Base-by-base conservation (phyloP, 2,888 invertebrate genomes). In the Eurois occulta region DNA sequence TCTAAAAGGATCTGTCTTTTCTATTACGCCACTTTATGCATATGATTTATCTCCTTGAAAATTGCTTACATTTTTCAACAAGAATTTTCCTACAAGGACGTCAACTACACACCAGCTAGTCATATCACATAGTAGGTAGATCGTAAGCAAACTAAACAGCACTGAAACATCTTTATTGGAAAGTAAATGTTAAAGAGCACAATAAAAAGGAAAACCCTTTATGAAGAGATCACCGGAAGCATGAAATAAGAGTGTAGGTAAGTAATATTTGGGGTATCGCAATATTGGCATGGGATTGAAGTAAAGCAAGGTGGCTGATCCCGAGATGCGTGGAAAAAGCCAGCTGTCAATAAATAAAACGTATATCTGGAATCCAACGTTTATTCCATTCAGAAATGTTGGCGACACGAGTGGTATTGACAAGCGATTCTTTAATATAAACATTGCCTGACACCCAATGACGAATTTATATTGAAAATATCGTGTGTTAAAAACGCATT, bases 301-400 rank as follows among this genome's bases (percentile, higher is more conserved):
- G 75, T 76, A 83, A 88, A 85, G 81, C 87, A 86, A 86, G 86
- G 85, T 85, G 77, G 78, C 73, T 88, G 83, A 87, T 86, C 75
- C 80, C 71, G 70, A 78, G 87, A 80, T 76, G 78, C 78, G 80
- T 79, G 66, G 79, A 80, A 77, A 87, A 88, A 87, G 86, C 85
- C 84, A 87, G 81, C 85, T 88, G 87, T 88, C 88, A 88, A 90
- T 89, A 90, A 88, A 90, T 89, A 87, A 87, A 87, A 86, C 81
- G 83, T 89, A 84, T 87, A 83, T 86, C 84, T 77, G 79, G 76
- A 86, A 83, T 81, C 80, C 86, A 84, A 77, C 86, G 84, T 87
- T 87, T 85, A 84, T 86, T 84, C 77, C 78, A 78, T 75, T 75
- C 78, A 83, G 78, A 64, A 83, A 72, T 84, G 86, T 85, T 80